A percentile compares a stretch with the other conserved stretches of the same genome.
Evolutionary conservation across 2,113 vertebrate genomes (phyloP).

Genomic region (Oryzias melastigma): DNA sequence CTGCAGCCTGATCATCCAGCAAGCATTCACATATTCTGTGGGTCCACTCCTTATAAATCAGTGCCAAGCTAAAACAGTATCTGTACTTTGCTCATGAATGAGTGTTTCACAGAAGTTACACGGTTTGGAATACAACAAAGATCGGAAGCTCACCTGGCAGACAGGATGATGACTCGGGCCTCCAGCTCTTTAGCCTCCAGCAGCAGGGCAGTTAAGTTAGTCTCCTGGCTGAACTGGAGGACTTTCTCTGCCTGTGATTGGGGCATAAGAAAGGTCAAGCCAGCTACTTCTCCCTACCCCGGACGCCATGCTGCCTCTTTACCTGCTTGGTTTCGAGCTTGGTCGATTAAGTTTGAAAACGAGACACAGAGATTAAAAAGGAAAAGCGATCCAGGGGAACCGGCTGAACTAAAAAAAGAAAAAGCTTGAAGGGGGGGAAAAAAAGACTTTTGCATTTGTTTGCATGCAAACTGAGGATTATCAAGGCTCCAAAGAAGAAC

Average conservation of each 20-base stretch:
- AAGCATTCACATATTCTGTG: too few relatives aligned
- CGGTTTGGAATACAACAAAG: background rate
- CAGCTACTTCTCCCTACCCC: slow-evolving; percentile 66
- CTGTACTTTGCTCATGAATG: too few relatives aligned
- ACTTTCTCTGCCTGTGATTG: slow-evolving; percentile 98
- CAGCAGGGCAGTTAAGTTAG: slow-evolving; percentile 96
- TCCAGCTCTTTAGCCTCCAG: slow-evolving; percentile 97
- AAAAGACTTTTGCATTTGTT: slow-evolving; percentile 84
- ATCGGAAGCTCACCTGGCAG: slow-evolving; percentile 84
- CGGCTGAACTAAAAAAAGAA: slow-evolving; percentile 74
- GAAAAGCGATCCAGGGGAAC: slow-evolving; percentile 78
- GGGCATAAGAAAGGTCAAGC: slow-evolving; percentile 79
- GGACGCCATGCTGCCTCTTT: slow-evolving; percentile 83
- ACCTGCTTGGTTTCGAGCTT: slow-evolving; percentile 66
- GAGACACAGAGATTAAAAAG: slow-evolving; percentile 71
- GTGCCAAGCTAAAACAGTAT: too few relatives aligned
- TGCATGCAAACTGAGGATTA: slow-evolving; percentile 98
- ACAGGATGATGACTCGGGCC: slow-evolving; percentile 96
- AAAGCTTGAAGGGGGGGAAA: slow-evolving; percentile 71
- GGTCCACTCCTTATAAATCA: too few relatives aligned
- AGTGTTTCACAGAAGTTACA: background rate
- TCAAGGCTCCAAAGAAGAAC: slow-evolving; percentile 95
- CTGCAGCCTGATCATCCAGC: too few relatives aligned
- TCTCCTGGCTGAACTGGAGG: slow-evolving; percentile 98
- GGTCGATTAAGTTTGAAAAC: slow-evolving; percentile 68